phyloP scores from a whole-genome alignment of 2,113 vertebrate genomes.

The Misgurnus anguillicaudatus region DNA sequence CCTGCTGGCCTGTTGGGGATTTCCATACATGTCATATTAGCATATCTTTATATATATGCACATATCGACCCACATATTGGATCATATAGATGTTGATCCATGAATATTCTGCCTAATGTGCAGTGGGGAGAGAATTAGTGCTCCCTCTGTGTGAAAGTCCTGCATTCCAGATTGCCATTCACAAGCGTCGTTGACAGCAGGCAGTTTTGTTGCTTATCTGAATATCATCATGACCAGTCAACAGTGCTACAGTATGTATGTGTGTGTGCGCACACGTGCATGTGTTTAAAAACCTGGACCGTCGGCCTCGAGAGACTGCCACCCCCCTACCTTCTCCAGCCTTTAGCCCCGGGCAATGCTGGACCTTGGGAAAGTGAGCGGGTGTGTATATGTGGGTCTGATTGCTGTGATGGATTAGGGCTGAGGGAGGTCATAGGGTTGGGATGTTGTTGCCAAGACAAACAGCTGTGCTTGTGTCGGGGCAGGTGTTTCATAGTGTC shows the following conservation, averaged over 20 bases:
- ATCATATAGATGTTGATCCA: slow-evolving; percentile 28
- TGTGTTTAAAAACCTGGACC: slow-evolving; percentile 6
- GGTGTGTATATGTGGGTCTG: slow-evolving; percentile 43
- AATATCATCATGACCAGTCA: slow-evolving; percentile 55
- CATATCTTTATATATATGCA: slow-evolving; percentile 26
- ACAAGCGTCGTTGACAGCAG: slow-evolving; percentile 49
- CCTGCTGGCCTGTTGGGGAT: slow-evolving; percentile 25
- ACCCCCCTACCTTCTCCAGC: not conserved
- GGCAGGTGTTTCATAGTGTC: slow-evolving; percentile 70
- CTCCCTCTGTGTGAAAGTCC: slow-evolving; percentile 6
- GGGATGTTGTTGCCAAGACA: slow-evolving; percentile 69
- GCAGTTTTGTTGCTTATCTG: slow-evolving; percentile 54
- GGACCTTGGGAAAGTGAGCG: slow-evolving; percentile 30
- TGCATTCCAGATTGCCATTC: slow-evolving; percentile 56
- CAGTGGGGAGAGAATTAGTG: not conserved
- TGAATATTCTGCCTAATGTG: slow-evolving; percentile 24
- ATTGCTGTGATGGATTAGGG: slow-evolving; percentile 73
- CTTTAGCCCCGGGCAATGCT: slow-evolving; percentile 18
- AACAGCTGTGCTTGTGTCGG: slow-evolving; percentile 73
- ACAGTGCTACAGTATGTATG: slow-evolving; percentile 29
- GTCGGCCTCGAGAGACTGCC: slow-evolving; percentile 12
- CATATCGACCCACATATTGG: not conserved
- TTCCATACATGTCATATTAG: slow-evolving; percentile 32
- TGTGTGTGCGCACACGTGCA: not conserved
- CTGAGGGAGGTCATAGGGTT: slow-evolving; percentile 66